These are phyloP conservation scores for Tetrao urogallus DNA, from an alignment of 2,113 vertebrate genomes.

Conservation along the genomic window DNA sequence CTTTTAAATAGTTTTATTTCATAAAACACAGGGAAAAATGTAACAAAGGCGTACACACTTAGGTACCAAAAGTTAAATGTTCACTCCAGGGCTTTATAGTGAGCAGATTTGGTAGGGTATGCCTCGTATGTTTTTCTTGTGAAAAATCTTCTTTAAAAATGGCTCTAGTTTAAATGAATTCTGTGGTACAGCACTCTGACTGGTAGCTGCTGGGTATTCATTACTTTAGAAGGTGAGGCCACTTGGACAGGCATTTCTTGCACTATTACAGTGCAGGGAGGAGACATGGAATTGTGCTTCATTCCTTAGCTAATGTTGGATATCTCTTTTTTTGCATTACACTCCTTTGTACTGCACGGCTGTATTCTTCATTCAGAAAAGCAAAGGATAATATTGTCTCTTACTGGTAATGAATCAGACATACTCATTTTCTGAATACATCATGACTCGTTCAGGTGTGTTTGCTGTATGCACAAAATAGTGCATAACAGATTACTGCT, in stretches of 20 bases:
- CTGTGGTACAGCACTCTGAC: not conserved
- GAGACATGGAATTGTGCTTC: not conserved
- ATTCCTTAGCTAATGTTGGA: not conserved
- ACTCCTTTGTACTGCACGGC: not conserved
- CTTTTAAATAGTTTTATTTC: not conserved
- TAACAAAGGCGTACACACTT: not conserved
- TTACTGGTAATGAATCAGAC: not conserved
- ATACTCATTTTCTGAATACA: not conserved
- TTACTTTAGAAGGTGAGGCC: conserved; percentile 40
- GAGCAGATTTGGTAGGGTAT: not conserved
- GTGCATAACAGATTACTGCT: not conserved
- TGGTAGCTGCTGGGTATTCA: not conserved
- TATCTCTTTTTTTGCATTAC: not conserved
- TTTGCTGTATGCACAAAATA: not conserved
- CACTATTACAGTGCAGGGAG: not conserved
- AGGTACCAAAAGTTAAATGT: not conserved
- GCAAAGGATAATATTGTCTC: not conserved
- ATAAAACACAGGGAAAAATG: not conserved
- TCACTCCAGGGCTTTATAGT: not conserved
- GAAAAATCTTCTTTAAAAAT: conserved; percentile 40
- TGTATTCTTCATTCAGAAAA: conserved; percentile 5
- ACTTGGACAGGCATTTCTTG: conserved; percentile 1
- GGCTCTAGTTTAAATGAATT: conserved; percentile 16
- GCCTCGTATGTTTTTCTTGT: not conserved
- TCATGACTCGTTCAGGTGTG: not conserved